These are phyloP conservation scores for Polydrusus pterygomalis DNA, from an alignment of 2,888 invertebrate species.

Conservation along the genomic window DNA sequence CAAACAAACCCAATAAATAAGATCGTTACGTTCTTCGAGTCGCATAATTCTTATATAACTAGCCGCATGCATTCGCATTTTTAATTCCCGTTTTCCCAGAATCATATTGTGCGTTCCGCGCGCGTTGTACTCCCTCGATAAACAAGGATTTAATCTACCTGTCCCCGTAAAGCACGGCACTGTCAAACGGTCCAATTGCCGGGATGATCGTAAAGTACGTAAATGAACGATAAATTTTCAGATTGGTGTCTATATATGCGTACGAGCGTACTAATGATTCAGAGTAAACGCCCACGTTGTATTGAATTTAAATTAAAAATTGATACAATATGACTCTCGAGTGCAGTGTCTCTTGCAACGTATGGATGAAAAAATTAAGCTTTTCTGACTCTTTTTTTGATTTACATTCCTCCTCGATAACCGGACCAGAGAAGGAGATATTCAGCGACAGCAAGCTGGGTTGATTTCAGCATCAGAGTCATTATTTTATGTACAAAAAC, in stretches of 20 bases:
- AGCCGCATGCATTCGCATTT: constrained; percentile 51
- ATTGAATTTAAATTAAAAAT: constrained; percentile 26
- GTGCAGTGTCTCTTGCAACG: not conserved
- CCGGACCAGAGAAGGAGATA: no score
- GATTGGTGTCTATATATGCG: constrained; percentile 53
- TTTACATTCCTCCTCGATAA: no score
- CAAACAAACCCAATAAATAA: constrained; percentile 55
- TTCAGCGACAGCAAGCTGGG: no score
- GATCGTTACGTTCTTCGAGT: constrained; percentile 19
- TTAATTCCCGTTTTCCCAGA: constrained; percentile 59
- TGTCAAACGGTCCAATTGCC: constrained; percentile 61
- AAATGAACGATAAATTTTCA: constrained; percentile 55
- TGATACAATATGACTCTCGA: not conserved
- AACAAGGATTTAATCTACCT: constrained; percentile 62
- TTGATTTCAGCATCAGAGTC: no score
- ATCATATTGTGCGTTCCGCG: constrained; percentile 58
- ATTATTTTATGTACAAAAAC: no score
- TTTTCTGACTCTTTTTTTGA: no score
- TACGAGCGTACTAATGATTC: constrained; percentile 49
- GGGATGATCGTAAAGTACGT: constrained; percentile 54
- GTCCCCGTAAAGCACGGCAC: constrained; percentile 58
- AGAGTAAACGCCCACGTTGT: constrained; percentile 44
- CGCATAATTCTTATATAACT: constrained; percentile 55
- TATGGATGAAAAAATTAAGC: no score
- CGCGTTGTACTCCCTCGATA: constrained; percentile 56